Conservation (phyloP, 2,797 vertebrate genomes). For the Hippoglossus hippoglossus region DNA sequence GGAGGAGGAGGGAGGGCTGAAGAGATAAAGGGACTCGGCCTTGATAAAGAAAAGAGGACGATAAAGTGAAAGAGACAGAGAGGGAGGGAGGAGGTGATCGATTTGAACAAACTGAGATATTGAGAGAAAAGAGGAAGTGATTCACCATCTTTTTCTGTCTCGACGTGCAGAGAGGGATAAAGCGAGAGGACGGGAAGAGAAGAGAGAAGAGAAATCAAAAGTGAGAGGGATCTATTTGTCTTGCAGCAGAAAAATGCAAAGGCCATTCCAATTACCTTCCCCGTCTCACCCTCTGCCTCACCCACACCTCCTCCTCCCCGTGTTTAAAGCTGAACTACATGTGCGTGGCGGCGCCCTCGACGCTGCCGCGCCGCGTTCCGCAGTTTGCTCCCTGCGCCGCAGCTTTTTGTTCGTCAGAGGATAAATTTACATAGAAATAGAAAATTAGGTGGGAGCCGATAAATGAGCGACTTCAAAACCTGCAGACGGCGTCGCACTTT, state of each 20-base stretch:
- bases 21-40: conserved; percentile 50
- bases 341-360: conserved; percentile 16
- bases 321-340: conserved; percentile 51
- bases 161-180: neutral
- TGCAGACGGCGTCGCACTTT: conserved; percentile 18
- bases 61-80: conserved; percentile 22
- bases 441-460: conserved; percentile 53
- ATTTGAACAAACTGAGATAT: conserved; percentile 12
- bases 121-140: conserved; percentile 5
- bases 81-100: conserved; percentile 10
- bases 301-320: conserved; percentile 20
- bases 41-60: conserved; percentile 38
- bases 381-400: neutral
- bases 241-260: conserved; percentile 27
- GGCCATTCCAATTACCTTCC: conserved; percentile 47
- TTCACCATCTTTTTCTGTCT: neutral
- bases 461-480: conserved; percentile 39
- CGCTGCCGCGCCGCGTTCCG: conserved; percentile 2
- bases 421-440: conserved; percentile 75
- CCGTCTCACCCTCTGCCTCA: conserved; percentile 44
- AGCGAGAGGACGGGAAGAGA: neutral
- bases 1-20: conserved; percentile 27
- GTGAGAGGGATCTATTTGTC: conserved; percentile 20
- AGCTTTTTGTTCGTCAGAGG: conserved; percentile 20
- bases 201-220: conserved; percentile 6